Evolutionary conservation across 2,797 vertebrate genomes (phyloP).

Genomic region (Amblyopsis hoosieri): DNA sequence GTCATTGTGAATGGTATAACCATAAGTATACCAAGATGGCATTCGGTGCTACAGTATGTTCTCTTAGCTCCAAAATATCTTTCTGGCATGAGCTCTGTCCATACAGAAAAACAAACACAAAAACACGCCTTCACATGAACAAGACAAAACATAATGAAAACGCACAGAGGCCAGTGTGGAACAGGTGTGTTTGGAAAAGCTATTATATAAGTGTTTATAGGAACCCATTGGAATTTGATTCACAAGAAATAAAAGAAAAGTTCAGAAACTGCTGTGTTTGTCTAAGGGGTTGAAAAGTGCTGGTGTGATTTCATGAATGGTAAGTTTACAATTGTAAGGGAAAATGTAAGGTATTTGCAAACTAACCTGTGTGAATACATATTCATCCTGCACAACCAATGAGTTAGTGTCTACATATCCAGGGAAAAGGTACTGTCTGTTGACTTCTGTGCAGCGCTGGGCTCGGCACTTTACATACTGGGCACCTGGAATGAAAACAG

Average conservation of each 20-base stretch:
- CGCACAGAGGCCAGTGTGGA: slow-evolving; percentile 52
- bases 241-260: slow-evolving; percentile 30
- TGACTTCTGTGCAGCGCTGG: slow-evolving; percentile 88
- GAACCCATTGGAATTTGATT: slow-evolving; percentile 49
- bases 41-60: slow-evolving; percentile 41
- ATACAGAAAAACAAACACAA: slow-evolving; percentile 39
- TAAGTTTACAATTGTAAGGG: not conserved
- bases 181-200: slow-evolving; percentile 67
- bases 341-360: slow-evolving; percentile 23
- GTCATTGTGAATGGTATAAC: slow-evolving; percentile 59
- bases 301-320: slow-evolving; percentile 16
- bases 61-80: slow-evolving; percentile 42
- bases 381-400: slow-evolving; percentile 94
- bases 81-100: slow-evolving; percentile 37
- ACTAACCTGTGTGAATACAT: slow-evolving; percentile 94
- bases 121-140: slow-evolving; percentile 47
- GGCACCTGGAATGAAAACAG: slow-evolving; percentile 76
- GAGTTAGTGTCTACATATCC: slow-evolving; percentile 92
- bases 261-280: slow-evolving; percentile 24
- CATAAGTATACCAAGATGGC: slow-evolving; percentile 49
- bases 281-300: slow-evolving; percentile 17
- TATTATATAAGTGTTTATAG: slow-evolving; percentile 64
- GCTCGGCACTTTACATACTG: slow-evolving; percentile 93
- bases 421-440: slow-evolving; percentile 85
- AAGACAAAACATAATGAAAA: slow-evolving; percentile 65